Base-by-base conservation (phyloP, 2,888 invertebrate genomes). In the Drosophila koepferae region DNA sequence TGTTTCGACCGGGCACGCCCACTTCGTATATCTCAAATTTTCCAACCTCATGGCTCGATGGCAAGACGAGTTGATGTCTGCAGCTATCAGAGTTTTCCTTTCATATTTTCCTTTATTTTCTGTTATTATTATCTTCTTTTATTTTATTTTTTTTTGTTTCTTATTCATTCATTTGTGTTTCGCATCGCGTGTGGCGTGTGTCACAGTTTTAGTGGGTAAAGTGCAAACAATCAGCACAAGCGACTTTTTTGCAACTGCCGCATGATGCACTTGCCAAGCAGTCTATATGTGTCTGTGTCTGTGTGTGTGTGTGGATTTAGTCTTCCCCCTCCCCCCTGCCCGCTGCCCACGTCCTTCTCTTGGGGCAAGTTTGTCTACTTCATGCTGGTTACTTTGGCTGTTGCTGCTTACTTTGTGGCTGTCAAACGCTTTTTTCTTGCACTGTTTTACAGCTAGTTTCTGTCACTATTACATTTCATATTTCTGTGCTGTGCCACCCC, bases 191-290 rank as follows among this genome's bases (percentile, higher is more conserved):
- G 73, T 60, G 73, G 81, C 66, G 64, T 81, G 72, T 86, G 79
- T 77, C 77, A 69, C 67, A 80, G 74, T 85, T 87, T 80, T 75
- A 81, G 86, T 86, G 88, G 83, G 77, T 72, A 83, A 88, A 85
- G 88, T 85, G 85, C 85, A 85, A 85, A 85, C 88, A 85, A 85
- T 85, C 88, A 88, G 86, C 88, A 80, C 86, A 61, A 83, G 86
- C 88, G 88, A 86, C 77, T 88, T 85, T 70, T 72, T 74, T 78
- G 85, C 82, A 74, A 74, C 74, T 80, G 69, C 73, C 55, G 76
- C 79, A 64, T 64, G 76, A 72, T 76, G 76, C 63, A 77, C 54
- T 74, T 59, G 64, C 53, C 49, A 56, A 12, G 23, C 40, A 40
- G 34, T 23, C 23, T 20, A 20, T 20, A 20, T 20, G 20, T 2